Percentiles rank a stretch among this genome's conserved stretches.
phyloP scores from a whole-genome alignment of 2,888 invertebrate genomes.

The Druceiella hillmani region DNA sequence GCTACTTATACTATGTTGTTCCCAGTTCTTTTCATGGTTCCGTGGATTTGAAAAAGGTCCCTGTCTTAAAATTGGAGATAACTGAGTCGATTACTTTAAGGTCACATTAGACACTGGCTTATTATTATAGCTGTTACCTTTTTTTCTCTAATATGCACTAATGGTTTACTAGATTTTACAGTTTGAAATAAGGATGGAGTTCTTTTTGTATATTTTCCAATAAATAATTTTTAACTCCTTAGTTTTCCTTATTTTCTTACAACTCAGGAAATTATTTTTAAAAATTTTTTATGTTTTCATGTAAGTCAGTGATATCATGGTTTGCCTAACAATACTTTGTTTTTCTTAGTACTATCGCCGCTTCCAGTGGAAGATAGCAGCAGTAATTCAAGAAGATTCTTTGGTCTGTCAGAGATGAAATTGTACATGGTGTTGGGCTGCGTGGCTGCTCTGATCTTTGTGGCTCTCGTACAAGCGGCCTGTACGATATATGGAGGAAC shows the following conservation, averaged over 20 bases:
- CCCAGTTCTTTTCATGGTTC: too few species aligned
- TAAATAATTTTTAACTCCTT: too few species aligned
- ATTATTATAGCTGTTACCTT: too few species aligned
- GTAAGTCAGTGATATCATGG: not conserved
- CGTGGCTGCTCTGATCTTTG: conserved; percentile 69
- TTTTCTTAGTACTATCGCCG: conserved; percentile 48
- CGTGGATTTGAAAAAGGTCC: too few species aligned
- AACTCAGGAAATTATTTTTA: not conserved
- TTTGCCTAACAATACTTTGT: conserved; percentile 7
- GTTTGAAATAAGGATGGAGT: too few species aligned
- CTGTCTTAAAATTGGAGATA: too few species aligned
- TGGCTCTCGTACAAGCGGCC: conserved; percentile 76
- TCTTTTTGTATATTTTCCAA: too few species aligned
- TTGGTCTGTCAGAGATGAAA: conserved; percentile 64
- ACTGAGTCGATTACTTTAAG: too few species aligned
- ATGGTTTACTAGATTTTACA: too few species aligned
- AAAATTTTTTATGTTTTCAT: conserved; percentile 9
- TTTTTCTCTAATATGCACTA: too few species aligned
- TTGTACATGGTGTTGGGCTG: conserved; percentile 80
- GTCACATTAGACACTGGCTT: too few species aligned
- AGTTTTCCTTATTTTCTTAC: conserved; percentile 5
- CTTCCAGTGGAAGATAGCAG: conserved; percentile 36
- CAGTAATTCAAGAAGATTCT: conserved; percentile 36
- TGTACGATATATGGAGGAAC: conserved; percentile 71
- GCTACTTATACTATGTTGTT: too few species aligned